Evolutionary conservation across 2,888 invertebrate species (phyloP), one percentile per base, ranked within the genome.

Genomic region (Lysandra coridon): DNA sequence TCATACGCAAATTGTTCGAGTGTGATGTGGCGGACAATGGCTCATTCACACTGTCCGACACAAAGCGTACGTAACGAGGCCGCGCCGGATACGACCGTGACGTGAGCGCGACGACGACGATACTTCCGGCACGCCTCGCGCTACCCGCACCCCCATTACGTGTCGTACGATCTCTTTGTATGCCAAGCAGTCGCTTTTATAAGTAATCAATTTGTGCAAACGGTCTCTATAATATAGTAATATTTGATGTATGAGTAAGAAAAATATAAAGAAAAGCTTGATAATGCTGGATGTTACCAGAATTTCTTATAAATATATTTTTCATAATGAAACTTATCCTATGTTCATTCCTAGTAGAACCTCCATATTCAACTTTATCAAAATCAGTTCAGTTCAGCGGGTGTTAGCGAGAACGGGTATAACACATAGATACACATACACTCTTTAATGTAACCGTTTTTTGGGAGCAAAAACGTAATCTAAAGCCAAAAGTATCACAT

Each of bases 1-100:
- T 44, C 73, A 81, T 82, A 40, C 76, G 69, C 74, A 80, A 83
- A 82, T 80, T 76, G 73, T 73, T 78, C 75, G 75, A 79, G 78
- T 81, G 79, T 79, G 79, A 80, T 81, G 78, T 84, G 83, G 82
- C 81, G 78, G 81, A 87, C 86, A 87, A 86, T 87, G 84, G 84
- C 81, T 84, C 85, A 84, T 85, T 87, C 85, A 84, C 85, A 84
- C 84, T 73, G 80, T 81, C 80, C 76, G 80, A 79, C 81, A 88
- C 88, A 89, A 90, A 88, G 88, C 86, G 84, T 80, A 82, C 87
- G 85, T 90, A 91, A 91, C 90, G 90, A 92, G 90, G 89, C 81
- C 89, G 85, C 85, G 85, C 89, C 91, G 92, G 92, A 92, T 87
- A 84, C 85, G 87, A 85, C 86, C 86, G 85, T 88, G 86, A 81